Base-by-base conservation (phyloP, 1,140 invertebrate species). In the Mamestra configurata region DNA sequence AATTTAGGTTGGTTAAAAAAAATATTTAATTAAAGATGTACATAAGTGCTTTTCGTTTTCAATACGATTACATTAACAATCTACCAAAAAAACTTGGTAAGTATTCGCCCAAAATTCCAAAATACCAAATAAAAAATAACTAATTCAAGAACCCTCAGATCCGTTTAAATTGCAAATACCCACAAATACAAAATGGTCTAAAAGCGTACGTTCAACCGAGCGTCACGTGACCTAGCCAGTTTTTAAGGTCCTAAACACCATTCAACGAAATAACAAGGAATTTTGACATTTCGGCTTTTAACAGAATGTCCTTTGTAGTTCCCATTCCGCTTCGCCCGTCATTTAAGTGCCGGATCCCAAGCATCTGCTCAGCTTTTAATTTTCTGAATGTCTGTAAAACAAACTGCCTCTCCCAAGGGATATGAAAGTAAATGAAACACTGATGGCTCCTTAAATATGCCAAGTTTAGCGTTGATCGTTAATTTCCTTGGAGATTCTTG, bases 321-420 rank as follows among this genome's bases (percentile, higher is more conserved):
- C 49, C 27, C 75, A 49, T 70, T n/a, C 40, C 68, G 22, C 27
- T 78, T 78, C 46, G 46, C 35, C 76, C 66, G 64, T 31, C 75
- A 66, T 77, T 66, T 40, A 53, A 68, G 43, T 37, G 31, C 59
- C 59, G 46, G 46, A 77, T 40, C 75, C 61, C 59, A 68, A 77
- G 61, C 59, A 77, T 77, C 75, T 79, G 66, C 72, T 73, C 43
- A 79, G 79, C 59, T 84, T 83, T 86, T 83, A 83, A 86, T 84
- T 85, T 84, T 77, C 77, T 79, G 73, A 82, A 80, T 82, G 79
- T 79, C 80, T 70, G 61, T 75, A 82, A 86, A 84, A 82, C 82
- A 81, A 82, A 83, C 77, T 31, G 59, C 51, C 66, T 68, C 49
- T 51, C 78, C 64, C 66, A 40, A 51, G 78, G 81, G 77, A 77